A percentile compares a stretch with the other conserved stretches of the same genome.
These are phyloP conservation scores for Conger conger DNA, from an alignment of 2,113 vertebrate species.

Conservation along the genomic window DNA sequence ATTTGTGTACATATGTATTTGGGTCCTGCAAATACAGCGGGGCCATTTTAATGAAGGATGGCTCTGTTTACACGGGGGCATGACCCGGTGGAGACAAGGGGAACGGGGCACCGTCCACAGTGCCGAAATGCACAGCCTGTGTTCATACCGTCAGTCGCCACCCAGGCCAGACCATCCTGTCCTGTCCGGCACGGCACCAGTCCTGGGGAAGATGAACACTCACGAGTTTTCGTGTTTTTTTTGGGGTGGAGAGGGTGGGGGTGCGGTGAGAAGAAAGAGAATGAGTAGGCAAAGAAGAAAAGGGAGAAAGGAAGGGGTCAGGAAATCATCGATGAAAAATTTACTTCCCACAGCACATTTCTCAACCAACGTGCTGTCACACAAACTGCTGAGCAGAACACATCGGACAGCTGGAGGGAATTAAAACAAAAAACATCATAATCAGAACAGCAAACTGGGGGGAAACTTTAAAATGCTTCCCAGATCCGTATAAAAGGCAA, in stretches of 20 bases:
- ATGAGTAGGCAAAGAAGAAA: background rate
- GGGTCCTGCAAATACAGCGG: background rate
- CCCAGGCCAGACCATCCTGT: background rate
- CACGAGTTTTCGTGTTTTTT: background rate
- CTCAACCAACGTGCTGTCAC: background rate
- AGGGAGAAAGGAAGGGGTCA: background rate
- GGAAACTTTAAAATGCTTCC: background rate
- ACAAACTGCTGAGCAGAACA: background rate
- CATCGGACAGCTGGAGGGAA: background rate
- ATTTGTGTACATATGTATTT: constrained; percentile 11
- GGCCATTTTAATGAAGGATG: constrained; percentile 50
- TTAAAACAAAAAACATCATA: background rate
- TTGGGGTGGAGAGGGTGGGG: background rate
- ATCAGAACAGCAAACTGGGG: background rate
- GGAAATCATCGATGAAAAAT: background rate
- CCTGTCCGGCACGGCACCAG: background rate
- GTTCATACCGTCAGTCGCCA: background rate
- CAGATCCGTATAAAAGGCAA: background rate
- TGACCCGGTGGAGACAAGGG: constrained; percentile 56
- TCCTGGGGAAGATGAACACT: background rate
- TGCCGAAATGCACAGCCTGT: background rate
- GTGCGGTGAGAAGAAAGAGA: background rate
- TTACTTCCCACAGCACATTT: background rate
- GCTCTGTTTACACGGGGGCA: constrained; percentile 52
- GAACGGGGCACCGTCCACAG: constrained; percentile 41